Percentiles rank a stretch among this genome's conserved stretches.
Evolutionary conservation across 2,113 vertebrate species (phyloP).

Genomic region (Micromys minutus): DNA sequence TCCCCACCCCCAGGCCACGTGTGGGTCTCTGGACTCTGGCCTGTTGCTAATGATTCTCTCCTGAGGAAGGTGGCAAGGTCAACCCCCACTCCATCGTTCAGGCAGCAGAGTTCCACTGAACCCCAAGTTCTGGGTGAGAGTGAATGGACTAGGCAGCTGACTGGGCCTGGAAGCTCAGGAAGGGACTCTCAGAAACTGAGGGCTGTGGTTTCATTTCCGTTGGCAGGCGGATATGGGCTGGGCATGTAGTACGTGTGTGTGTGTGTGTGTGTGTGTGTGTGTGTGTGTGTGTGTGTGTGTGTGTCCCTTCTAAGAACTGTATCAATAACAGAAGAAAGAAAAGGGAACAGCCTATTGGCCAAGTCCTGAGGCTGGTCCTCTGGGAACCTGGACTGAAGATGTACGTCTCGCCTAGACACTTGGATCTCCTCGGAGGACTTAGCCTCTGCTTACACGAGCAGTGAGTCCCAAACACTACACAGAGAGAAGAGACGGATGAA

Average conservation of each 20-base stretch:
- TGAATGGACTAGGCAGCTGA: background rate
- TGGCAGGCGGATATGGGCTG: slow-evolving; percentile 64
- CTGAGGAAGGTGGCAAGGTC: background rate
- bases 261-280: background rate
- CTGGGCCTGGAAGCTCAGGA: background rate
- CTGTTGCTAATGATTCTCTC: slow-evolving; percentile 14
- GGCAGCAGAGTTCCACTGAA: background rate
- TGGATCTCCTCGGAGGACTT: background rate
- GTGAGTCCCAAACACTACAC: background rate
- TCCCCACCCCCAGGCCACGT: background rate
- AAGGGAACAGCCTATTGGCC: background rate
- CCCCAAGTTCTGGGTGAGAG: background rate
- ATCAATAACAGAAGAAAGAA: slow-evolving; percentile 12
- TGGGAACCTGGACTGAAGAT: accelerated
- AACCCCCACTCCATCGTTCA: background rate
- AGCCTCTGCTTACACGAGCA: background rate
- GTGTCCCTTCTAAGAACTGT: slow-evolving; percentile 53
- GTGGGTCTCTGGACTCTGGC: slow-evolving; percentile 32
- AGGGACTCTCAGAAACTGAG: slow-evolving; percentile 38
- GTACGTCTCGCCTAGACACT: background rate
- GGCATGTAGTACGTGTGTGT: background rate
- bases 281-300: background rate
- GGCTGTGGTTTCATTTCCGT: slow-evolving; percentile 79
- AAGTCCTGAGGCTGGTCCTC: slow-evolving; percentile 18
- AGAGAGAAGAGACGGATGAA: background rate